Percentiles rank a stretch among this genome's conserved stretches.
phyloP scores from a whole-genome alignment of 2,888 invertebrate genomes.

The Plagodis pulveraria region DNA sequence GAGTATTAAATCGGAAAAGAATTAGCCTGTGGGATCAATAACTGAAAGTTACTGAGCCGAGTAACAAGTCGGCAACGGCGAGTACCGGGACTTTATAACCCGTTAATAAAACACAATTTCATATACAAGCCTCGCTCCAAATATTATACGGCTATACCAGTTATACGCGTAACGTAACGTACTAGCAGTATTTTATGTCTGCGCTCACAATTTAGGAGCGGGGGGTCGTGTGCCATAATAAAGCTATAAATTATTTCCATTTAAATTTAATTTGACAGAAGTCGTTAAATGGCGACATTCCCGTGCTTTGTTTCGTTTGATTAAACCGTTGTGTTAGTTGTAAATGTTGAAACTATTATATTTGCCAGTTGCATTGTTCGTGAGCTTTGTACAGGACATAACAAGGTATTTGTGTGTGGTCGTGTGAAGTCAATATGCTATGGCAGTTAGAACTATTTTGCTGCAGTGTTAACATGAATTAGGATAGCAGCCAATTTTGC shows the following conservation, averaged over 20 bases:
- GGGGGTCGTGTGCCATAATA: constrained; percentile 77
- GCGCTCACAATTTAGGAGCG: constrained; percentile 72
- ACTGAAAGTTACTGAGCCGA: constrained; percentile 64
- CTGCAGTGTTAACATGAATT: constrained; percentile 13
- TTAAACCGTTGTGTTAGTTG: constrained; percentile 61
- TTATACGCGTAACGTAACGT: constrained; percentile 49
- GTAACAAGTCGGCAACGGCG: constrained; percentile 78
- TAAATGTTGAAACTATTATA: constrained; percentile 52
- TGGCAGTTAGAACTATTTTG: constrained; percentile 10
- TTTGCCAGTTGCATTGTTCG: constrained; percentile 4
- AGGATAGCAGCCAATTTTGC: constrained; percentile 24
- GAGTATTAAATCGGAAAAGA: constrained; percentile 71
- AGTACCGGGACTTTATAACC: constrained; percentile 79
- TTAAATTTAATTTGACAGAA: constrained; percentile 83
- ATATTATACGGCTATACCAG: constrained; percentile 57
- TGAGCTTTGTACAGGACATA: neutral
- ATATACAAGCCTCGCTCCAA: constrained; percentile 67
- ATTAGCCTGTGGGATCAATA: constrained; percentile 68
- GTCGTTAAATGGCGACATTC: constrained; percentile 70
- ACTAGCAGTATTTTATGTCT: constrained; percentile 78
- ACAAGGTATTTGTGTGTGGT: neutral
- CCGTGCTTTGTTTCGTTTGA: constrained; percentile 70
- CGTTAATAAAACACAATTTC: constrained; percentile 83
- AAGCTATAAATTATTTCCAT: constrained; percentile 82
- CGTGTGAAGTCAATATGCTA: constrained; percentile 13